Percentiles rank a stretch among this genome's conserved stretches.
Conservation (phyloP, 2,888 invertebrate genomes). For the Deilephila elpenor region DNA sequence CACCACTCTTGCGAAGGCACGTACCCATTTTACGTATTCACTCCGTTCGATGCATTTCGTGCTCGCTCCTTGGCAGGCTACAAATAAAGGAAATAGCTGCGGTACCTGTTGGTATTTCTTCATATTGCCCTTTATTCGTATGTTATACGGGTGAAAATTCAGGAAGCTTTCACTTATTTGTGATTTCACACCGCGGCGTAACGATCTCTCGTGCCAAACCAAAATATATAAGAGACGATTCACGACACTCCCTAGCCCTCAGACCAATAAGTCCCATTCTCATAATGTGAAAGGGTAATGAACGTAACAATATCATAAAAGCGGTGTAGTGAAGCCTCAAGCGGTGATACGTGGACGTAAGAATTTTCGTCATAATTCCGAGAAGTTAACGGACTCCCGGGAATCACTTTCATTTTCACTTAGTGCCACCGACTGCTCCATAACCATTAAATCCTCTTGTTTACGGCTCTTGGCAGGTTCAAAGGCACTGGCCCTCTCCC, state of each 20-base stretch:
- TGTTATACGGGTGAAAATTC: slow-evolving; percentile 15
- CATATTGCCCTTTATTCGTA: slow-evolving; percentile 21
- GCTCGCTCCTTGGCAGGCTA: slow-evolving; percentile 24
- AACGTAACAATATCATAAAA: slow-evolving; percentile 60
- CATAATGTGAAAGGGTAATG: slow-evolving; percentile 56
- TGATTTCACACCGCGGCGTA: background rate
- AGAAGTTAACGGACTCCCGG: slow-evolving; percentile 64
- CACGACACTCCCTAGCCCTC: slow-evolving; percentile 33
- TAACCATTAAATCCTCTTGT: slow-evolving; percentile 75
- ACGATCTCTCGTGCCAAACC: background rate
- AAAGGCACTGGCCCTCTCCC: slow-evolving; percentile 51
- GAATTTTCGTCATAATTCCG: slow-evolving; percentile 67
- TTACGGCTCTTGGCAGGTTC: slow-evolving; percentile 63
- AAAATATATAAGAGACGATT: slow-evolving; percentile 2
- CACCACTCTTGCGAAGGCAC: slow-evolving; percentile 27
- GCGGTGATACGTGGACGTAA: slow-evolving; percentile 55
- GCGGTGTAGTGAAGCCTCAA: slow-evolving; percentile 51
- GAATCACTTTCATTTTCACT: slow-evolving; percentile 80
- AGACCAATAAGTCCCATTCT: slow-evolving; percentile 48
- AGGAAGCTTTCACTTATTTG: slow-evolving; percentile 16
- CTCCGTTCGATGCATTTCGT: slow-evolving; percentile 32
- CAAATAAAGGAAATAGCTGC: slow-evolving; percentile 30
- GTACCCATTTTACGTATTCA: slow-evolving; percentile 32
- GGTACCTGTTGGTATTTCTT: slow-evolving; percentile 25
- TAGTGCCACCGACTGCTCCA: slow-evolving; percentile 70